Percentiles rank a stretch among this genome's conserved stretches.
Conservation (phyloP, 1,140 invertebrate species). For the Ridgeia piscesae region DNA sequence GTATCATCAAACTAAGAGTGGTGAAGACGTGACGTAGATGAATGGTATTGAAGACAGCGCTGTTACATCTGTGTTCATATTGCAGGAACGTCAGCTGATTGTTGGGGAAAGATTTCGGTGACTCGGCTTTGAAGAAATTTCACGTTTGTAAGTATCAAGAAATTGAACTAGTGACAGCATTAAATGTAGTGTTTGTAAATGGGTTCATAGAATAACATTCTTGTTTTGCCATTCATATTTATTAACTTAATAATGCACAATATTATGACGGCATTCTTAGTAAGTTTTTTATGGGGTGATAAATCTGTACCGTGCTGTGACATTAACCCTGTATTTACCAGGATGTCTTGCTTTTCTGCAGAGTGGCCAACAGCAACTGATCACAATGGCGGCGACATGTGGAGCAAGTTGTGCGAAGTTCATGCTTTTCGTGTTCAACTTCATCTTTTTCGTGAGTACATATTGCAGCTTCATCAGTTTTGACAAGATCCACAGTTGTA, state of each 20-base stretch:
- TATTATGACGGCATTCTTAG: not conserved
- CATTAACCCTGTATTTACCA: not conserved
- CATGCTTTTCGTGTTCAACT: constrained; percentile 17
- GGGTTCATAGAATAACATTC: not conserved
- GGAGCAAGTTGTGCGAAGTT: constrained; percentile 12
- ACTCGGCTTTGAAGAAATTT: not conserved
- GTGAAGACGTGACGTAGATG: not conserved
- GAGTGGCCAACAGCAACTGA: not conserved
- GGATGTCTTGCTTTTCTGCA: not conserved
- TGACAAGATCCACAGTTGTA: not conserved
- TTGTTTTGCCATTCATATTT: not conserved
- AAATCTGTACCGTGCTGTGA: not conserved
- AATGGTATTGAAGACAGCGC: not conserved
- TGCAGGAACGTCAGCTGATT: not conserved
- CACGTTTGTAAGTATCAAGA: not conserved
- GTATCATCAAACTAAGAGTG: not conserved
- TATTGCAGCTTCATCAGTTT: not conserved
- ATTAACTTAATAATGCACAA: not conserved
- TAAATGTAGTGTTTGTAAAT: not conserved
- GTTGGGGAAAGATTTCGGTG: not conserved
- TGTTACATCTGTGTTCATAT: not conserved
- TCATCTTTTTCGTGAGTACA: constrained; percentile 14
- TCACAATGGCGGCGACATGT: constrained; percentile 7
- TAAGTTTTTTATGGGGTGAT: not conserved
- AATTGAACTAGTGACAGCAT: not conserved